Conservation (phyloP, 37 sponge, comb jelly and placozoan species). For the Amphimedon queenslandica region DNA sequence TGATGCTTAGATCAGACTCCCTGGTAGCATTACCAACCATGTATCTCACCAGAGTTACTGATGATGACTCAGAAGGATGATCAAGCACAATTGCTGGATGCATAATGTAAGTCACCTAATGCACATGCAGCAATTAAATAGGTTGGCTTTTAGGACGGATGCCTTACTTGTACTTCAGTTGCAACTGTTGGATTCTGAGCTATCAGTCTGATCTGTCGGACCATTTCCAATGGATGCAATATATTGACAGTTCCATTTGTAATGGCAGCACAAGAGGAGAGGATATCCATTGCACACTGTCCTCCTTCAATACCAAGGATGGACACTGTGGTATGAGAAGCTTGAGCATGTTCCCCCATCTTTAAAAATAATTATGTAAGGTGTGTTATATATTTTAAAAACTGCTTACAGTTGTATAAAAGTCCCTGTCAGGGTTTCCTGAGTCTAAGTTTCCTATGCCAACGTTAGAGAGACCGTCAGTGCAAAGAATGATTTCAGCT, state of each 20-base stretch:
- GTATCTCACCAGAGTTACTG: slow-evolving; percentile 36
- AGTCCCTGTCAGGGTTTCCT: slow-evolving; percentile 16
- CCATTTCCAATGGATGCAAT: slow-evolving; percentile 93
- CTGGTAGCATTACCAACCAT: slow-evolving; percentile 79
- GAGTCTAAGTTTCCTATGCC: slow-evolving; percentile 75
- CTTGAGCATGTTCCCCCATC: slow-evolving; percentile 85
- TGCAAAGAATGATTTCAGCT: slow-evolving; percentile 88
- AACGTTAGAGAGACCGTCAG: slow-evolving; percentile 87
- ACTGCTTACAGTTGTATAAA: slow-evolving; percentile 67
- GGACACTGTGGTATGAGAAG: slow-evolving; percentile 65
- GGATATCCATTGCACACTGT: slow-evolving; percentile 74
- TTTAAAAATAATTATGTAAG: no score
- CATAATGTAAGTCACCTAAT: slow-evolving; percentile 39
- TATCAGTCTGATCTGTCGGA: slow-evolving; percentile 87
- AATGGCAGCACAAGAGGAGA: slow-evolving; percentile 76
- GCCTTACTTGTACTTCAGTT: slow-evolving; percentile 69
- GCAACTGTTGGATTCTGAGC: slow-evolving; percentile 89
- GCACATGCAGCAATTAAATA: neutral
- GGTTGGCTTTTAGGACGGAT: slow-evolving; percentile 3
- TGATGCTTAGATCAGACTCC: slow-evolving; percentile 69
- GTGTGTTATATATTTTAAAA: neutral
- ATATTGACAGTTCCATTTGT: slow-evolving; percentile 90
- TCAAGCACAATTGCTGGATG: slow-evolving; percentile 21
- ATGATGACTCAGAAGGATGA: slow-evolving; percentile 20
- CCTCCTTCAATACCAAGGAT: slow-evolving; percentile 89